A percentile compares a stretch with the other conserved stretches of the same genome.
Conservation (phyloP, 2,113 vertebrate genomes). For the Megaptera novaeangliae region DNA sequence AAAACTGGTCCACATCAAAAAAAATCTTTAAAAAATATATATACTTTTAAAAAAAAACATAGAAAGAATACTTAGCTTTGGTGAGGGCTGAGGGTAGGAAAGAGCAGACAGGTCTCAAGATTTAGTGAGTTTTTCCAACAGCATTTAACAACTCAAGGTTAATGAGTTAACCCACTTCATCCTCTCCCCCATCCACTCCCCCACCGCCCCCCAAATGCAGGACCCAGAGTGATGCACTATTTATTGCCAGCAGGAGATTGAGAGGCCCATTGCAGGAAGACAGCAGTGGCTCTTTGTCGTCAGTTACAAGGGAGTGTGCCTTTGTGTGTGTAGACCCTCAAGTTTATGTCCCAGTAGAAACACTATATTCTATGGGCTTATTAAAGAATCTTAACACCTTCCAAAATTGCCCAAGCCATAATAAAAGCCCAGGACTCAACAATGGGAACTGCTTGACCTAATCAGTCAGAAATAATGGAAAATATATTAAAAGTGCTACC, state of each 20-base stretch:
- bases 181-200: rapidly evolving
- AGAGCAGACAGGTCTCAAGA: not conserved
- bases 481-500: not conserved
- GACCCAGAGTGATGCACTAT: not conserved
- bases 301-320: not conserved
- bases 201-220: not conserved
- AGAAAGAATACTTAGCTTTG: not conserved
- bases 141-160: not conserved
- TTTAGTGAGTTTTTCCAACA: not conserved
- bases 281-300: not conserved
- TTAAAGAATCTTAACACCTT: not conserved
- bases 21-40: no score
- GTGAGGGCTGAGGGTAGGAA: not conserved
- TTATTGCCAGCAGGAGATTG: not conserved
- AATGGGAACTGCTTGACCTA: not conserved
- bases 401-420: not conserved
- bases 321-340: not conserved
- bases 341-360: not conserved
- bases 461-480: constrained; percentile 1
- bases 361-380: not conserved
- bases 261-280: not conserved
- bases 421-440: not conserved
- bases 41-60: not conserved
- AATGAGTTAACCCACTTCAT: not conserved
- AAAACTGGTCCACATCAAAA: no score